Base-by-base conservation (phyloP, 2,888 invertebrate genomes). In the Rhaphigaster nebulosa region DNA sequence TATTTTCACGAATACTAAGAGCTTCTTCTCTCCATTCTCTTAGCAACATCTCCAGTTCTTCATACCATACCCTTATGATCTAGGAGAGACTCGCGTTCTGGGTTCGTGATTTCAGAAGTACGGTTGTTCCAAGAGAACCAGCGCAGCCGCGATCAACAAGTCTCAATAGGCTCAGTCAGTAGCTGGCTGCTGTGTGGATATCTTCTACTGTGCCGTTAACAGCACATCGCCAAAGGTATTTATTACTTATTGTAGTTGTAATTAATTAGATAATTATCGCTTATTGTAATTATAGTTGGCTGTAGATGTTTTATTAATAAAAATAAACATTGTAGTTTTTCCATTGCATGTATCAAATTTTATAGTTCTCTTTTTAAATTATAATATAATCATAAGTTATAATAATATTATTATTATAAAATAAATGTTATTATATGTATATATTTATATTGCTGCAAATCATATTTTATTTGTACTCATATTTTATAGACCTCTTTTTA, bases 141-240 rank as follows among this genome's bases (percentile, higher is more conserved):
- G 65, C 65, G 65, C 65, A 65, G 65, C 29, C 65, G 65, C 65
- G 65, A 65, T 65, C 65, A 65, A 65, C 65, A 65, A 65, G 65
- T 65, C 65, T 65, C 65, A 65, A 15, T 15, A 29, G 29, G n/a
- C 29, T 29, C 65, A 65, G 65, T 65, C 65, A 29, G 65, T 65
- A 65, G 65, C 65, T 65, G 65, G 65, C 65, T 65, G 65, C 65
- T 65, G 65, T 29, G 65, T 18, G 29, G 65, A 29, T 65, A 65
- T 65, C 65, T 29, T 65, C 65, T 65, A 65, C 29, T 65, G 65
- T 65, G 65, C 65, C 65, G 29, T 65, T 34, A 65, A 65, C 65
- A 65, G 65, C 65, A 65, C 65, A 65, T 29, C 65, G 65, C 34
- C 65, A 8, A n/a, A 65, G 65, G 65, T 65, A 65, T 29, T 65